A percentile compares a stretch with the other conserved stretches of the same genome.
phyloP scores from a whole-genome alignment of 92 coral and sea anemone species.

The Micromussa lordhowensis region DNA sequence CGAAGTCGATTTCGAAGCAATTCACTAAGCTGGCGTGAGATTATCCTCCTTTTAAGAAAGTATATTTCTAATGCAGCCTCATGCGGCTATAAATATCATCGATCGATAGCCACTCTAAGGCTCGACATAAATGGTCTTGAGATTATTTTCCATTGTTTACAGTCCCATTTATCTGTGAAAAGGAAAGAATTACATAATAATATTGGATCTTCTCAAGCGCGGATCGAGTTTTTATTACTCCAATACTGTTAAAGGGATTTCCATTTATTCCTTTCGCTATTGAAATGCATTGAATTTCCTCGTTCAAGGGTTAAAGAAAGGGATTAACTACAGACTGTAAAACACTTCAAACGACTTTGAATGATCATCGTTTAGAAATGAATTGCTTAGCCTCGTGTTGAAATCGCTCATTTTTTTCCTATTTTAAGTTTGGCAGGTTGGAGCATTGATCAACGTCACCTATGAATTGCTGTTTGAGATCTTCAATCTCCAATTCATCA shows the following conservation, averaged over 20 bases:
- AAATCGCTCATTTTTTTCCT: constrained; percentile 1
- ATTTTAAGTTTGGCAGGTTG: constrained; percentile 12
- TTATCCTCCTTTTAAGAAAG: constrained; percentile 22
- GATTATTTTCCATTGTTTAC: constrained; percentile 50
- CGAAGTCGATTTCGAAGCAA: constrained; percentile 10
- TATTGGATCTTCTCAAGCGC: constrained; percentile 36
- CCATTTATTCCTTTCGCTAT: constrained; percentile 19
- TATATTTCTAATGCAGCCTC: constrained; percentile 2
- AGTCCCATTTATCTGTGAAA: constrained; percentile 37
- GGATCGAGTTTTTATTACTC: constrained; percentile 34
- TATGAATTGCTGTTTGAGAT: constrained; percentile 74
- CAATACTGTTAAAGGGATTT: constrained; percentile 20
- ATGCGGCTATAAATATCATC: constrained; percentile 15
- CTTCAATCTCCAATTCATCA: constrained; percentile 82
- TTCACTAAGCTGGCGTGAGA: constrained; percentile 24
- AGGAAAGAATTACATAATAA: constrained; percentile 26
- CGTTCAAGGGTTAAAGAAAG: constrained; percentile 7
- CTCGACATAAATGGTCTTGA: constrained; percentile 26
- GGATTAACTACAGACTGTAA: constrained; percentile 12
- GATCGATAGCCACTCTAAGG: constrained; percentile 34
- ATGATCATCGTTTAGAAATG: constrained; percentile 7
- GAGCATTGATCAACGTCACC: constrained; percentile 44
- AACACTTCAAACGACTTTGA: constrained; percentile 5
- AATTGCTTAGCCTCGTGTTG: neutral
- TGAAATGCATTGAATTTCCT: constrained; percentile 2